Conservation (phyloP, 2,113 vertebrate species). For the Oceanodroma tethys region DNA sequence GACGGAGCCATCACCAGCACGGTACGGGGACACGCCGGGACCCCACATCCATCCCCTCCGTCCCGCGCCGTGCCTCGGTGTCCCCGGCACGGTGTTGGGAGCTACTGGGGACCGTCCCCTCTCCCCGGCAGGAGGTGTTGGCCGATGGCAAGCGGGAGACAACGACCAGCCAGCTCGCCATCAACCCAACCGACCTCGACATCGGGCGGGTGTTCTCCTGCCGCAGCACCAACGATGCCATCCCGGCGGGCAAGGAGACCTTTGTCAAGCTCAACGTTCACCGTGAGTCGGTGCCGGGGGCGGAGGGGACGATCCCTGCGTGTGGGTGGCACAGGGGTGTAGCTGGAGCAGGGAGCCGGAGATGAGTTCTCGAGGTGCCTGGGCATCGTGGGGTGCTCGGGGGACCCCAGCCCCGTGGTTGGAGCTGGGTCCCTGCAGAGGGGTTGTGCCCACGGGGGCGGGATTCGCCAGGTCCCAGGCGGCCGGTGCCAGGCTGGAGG, state of each 20-base stretch:
- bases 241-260: constrained; percentile 84
- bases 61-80: fast-evolving
- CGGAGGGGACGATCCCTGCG: fast-evolving
- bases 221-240: constrained; percentile 84
- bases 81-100: background rate
- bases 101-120: background rate
- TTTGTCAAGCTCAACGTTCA: constrained; percentile 89
- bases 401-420: background rate
- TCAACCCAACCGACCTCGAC: constrained; percentile 86
- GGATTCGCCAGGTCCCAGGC: background rate
- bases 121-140: constrained; percentile 79
- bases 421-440: background rate
- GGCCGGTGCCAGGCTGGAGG: background rate
- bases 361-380: background rate
- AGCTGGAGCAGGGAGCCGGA: background rate
- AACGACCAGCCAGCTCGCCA: constrained; percentile 84
- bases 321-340: background rate
- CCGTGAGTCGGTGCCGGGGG: constrained; percentile 72
- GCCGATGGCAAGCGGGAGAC: constrained; percentile 89
- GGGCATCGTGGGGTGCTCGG: background rate
- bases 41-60: background rate
- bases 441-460: background rate
- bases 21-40: constrained; percentile 46
- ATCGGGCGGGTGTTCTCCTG: constrained; percentile 86
- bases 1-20: constrained; percentile 84